These are phyloP conservation scores for Arge pagana DNA, from an alignment of 2,888 invertebrate genomes.

Conservation along the genomic window DNA sequence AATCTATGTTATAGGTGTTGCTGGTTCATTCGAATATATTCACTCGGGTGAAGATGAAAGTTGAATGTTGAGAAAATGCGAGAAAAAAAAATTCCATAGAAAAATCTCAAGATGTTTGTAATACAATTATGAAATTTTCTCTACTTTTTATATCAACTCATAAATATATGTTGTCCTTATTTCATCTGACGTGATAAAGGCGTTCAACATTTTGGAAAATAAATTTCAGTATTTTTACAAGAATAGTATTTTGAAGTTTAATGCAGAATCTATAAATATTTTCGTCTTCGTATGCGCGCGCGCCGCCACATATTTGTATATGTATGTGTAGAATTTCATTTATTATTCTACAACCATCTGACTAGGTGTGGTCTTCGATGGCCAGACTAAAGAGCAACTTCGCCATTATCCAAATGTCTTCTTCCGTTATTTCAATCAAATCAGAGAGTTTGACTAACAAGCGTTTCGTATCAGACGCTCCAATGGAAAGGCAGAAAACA, in stretches of 20 bases:
- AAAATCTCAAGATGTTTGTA: no score
- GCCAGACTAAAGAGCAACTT: constrained; percentile 34
- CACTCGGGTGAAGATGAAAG: no score
- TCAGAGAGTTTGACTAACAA: constrained; percentile 32
- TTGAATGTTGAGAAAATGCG: no score
- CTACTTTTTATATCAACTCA: no score
- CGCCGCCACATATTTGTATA: background rate
- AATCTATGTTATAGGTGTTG: no score
- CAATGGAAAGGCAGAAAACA: constrained; percentile 28
- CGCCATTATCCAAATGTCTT: constrained; percentile 37
- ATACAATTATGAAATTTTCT: no score
- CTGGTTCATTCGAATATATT: no score
- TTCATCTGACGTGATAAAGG: no score
- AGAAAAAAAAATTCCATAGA: no score
- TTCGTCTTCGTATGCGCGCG: background rate
- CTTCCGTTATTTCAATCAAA: constrained; percentile 30
- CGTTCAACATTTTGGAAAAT: no score
- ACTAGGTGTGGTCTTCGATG: constrained; percentile 25
- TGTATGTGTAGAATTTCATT: background rate
- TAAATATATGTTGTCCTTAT: no score
- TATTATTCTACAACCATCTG: background rate
- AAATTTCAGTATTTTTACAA: background rate
- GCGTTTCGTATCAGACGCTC: constrained; percentile 10
- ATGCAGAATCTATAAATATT: background rate
- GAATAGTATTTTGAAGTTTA: background rate